These are phyloP conservation scores for Gasterosteus nipponicus DNA, from an alignment of 2,113 vertebrate species.

Conservation along the genomic window DNA sequence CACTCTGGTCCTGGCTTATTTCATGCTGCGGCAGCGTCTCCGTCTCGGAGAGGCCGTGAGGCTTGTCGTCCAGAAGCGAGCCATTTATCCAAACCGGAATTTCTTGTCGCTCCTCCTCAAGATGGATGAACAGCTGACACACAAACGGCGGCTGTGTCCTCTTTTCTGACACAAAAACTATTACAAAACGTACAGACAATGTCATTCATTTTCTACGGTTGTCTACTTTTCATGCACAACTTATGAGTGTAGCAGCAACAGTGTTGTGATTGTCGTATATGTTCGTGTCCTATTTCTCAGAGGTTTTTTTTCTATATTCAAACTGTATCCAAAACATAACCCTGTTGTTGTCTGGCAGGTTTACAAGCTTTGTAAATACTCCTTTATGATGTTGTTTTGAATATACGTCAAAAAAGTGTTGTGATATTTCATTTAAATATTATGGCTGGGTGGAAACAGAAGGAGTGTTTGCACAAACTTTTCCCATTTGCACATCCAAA, in stretches of 20 bases:
- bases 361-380: conserved; percentile 30
- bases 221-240: neutral
- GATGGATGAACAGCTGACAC: conserved; percentile 79
- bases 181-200: neutral
- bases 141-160: conserved; percentile 77
- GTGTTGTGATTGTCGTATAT: conserved; percentile 25
- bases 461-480: neutral
- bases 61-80: conserved; percentile 70
- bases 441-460: neutral
- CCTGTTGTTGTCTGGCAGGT: neutral
- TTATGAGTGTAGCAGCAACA: neutral
- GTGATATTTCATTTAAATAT: conserved; percentile 5
- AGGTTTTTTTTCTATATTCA: conserved; percentile 27
- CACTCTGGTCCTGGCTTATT: conserved; percentile 83
- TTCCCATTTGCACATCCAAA: neutral
- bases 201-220: neutral
- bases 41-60: conserved; percentile 80
- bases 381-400: neutral
- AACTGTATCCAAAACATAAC: conserved; percentile 16
- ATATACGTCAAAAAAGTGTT: conserved; percentile 14
- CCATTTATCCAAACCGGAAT: conserved; percentile 87
- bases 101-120: conserved; percentile 88
- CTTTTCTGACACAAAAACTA: conserved; percentile 70
- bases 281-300: neutral
- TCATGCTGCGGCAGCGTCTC: conserved; percentile 82